These are phyloP conservation scores for cattle (Bos taurus) DNA, from an alignment of 2,113 vertebrate genomes.

Conservation along the genomic window DNA sequence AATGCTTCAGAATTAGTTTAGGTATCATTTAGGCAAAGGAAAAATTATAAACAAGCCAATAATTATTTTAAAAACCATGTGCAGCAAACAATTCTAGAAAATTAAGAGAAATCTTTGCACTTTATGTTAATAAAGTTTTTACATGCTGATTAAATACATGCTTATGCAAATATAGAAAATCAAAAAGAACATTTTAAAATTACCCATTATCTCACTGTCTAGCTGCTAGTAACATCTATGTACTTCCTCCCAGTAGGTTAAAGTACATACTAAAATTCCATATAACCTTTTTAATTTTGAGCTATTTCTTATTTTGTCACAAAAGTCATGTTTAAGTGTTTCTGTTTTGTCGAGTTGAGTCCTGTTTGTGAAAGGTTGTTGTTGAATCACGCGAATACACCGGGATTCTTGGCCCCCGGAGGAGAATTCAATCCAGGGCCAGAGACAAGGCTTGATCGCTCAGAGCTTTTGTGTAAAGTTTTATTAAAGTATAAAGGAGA, in stretches of 20 bases:
- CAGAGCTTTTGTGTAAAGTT: too few species aligned
- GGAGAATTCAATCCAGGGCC: too few species aligned
- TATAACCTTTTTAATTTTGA: not conserved
- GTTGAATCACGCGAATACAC: too few species aligned
- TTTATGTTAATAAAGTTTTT: constrained; percentile 7
- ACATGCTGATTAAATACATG: constrained; percentile 3
- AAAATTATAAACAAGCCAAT: not conserved
- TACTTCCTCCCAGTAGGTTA: not conserved
- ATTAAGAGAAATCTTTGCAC: constrained; percentile 10
- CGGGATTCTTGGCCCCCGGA: too few species aligned
- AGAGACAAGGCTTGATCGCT: too few species aligned
- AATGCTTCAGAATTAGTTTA: constrained; percentile 13
- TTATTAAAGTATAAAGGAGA: too few species aligned
- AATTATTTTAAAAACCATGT: constrained; percentile 18
- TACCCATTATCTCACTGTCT: not conserved
- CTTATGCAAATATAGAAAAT: not conserved
- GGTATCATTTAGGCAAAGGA: not conserved
- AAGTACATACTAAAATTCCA: not conserved
- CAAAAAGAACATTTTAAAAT: constrained; percentile 13
- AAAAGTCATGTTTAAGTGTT: not conserved
- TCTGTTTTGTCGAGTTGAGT: not conserved
- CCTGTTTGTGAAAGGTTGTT: not conserved
- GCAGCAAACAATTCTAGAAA: not conserved
- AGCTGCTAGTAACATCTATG: not conserved
- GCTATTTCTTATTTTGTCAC: constrained; percentile 4